phyloP scores from a whole-genome alignment of 2,113 vertebrate species.

The Proteles cristata region DNA sequence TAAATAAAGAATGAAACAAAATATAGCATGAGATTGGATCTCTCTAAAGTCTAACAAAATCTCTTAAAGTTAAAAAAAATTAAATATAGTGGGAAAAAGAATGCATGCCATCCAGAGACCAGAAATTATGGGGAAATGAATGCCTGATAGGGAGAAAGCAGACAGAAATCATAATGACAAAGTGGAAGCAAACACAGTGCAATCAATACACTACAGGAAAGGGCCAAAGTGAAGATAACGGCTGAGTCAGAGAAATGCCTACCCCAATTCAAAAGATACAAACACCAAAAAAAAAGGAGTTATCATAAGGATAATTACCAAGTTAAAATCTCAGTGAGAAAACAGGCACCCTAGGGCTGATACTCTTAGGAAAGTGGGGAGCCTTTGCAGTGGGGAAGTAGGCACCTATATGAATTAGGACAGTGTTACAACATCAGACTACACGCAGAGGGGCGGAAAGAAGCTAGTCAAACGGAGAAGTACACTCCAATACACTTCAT shows the following conservation, averaged over 20 bases:
- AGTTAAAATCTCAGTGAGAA: background rate
- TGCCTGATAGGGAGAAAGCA: background rate
- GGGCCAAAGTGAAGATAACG: background rate
- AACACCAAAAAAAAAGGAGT: background rate
- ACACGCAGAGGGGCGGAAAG: too few relatives aligned
- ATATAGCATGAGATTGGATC: background rate
- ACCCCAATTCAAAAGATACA: background rate
- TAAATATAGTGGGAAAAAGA: background rate
- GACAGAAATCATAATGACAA: background rate
- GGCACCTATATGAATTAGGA: background rate
- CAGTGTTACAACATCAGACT: background rate
- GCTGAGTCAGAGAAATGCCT: background rate
- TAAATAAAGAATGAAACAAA: background rate
- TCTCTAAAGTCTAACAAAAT: background rate
- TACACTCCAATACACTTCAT: background rate
- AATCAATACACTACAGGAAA: background rate
- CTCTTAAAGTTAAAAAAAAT: background rate
- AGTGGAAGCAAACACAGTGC: background rate
- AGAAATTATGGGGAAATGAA: background rate
- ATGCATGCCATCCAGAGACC: background rate
- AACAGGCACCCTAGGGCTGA: background rate
- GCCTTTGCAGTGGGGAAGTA: accelerated
- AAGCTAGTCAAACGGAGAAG: background rate
- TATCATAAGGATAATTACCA: background rate
- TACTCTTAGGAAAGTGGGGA: background rate